Base-by-base conservation (phyloP, 2,888 invertebrate genomes). In the Philopedon plagiatum region DNA sequence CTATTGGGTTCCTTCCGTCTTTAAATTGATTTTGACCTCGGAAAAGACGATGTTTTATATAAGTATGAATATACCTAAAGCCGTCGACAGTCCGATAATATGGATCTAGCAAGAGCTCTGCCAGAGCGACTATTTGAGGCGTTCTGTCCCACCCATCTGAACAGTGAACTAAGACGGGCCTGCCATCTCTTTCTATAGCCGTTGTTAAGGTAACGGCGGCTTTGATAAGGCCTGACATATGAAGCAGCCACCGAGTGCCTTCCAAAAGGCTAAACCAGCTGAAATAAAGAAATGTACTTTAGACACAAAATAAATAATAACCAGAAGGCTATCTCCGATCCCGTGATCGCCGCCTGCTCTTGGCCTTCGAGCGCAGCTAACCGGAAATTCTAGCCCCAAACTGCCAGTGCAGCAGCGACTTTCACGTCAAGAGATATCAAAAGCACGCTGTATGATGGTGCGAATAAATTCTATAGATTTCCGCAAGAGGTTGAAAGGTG, bases 81-180 rank as follows among this genome's bases (percentile, higher is more conserved):
- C 93, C 97, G 88, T 96, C 93, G 62, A 96, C 89, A 9, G 98
- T 99, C 78, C 99, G 89, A 85, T 99, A 99, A 86, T 92, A 93
- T 0, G 98, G 97, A 88, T 99, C 99, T 39, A 98, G 89, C 81
- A 98, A 87, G 44, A 99, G 88, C 86, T 98, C 94, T 11, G 97
- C 96, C 61, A 98, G 89, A 41, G 98, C 94, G 13, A 96, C 95
- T 77, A 99, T 94, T 87, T 99, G 99, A 51, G 99, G 96, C 67
- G 99, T 99, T 77, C 99, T 90, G 87, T 99, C 99, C 99, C 99
- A 99, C 54, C 99, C 99, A 87, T 99, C 99, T 1, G 97, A 97
- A 86, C 99, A 99, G 86, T 99, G 99, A 8, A 99, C 97, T 73
- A 99, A 88, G 64, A 97, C 98, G 5, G 98, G 96, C 58, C 96